Evolutionary conservation across 2,113 vertebrate species (phyloP).

Genomic region (Malurus elegans): DNA sequence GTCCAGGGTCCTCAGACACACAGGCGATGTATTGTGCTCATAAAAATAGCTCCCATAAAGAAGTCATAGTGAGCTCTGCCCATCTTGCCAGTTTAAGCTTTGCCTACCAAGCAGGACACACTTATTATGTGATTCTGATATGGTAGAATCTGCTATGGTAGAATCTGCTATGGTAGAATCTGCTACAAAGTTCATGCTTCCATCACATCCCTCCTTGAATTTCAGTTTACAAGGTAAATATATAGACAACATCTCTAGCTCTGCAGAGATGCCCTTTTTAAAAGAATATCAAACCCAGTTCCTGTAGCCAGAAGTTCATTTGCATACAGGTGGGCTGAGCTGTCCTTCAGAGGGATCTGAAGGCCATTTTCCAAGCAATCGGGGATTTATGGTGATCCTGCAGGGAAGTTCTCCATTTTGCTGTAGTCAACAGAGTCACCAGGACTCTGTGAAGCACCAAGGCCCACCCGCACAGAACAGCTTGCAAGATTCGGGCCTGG

Average conservation of each 20-base stretch:
- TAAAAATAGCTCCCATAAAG: background rate
- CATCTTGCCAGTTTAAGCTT: background rate
- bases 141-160: background rate
- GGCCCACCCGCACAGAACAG: slow-evolving; percentile 51
- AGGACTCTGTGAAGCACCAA: background rate
- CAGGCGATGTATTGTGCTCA: background rate
- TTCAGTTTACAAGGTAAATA: background rate
- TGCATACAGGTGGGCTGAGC: background rate
- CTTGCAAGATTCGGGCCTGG: background rate
- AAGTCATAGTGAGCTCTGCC: background rate
- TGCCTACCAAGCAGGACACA: background rate
- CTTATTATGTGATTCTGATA: background rate
- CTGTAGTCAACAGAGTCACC: background rate
- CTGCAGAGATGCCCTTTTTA: background rate
- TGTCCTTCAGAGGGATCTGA: background rate
- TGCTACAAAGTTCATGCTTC: background rate
- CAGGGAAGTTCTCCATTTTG: background rate
- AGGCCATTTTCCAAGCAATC: background rate
- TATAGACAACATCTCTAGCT: background rate
- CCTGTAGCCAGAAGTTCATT: background rate
- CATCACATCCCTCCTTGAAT: background rate
- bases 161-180: background rate
- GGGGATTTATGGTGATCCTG: background rate
- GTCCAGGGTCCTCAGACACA: background rate
- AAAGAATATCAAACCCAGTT: background rate